Evolutionary conservation across 1,140 invertebrate species (phyloP).

Genomic region (Habropoda laboriosa): DNA sequence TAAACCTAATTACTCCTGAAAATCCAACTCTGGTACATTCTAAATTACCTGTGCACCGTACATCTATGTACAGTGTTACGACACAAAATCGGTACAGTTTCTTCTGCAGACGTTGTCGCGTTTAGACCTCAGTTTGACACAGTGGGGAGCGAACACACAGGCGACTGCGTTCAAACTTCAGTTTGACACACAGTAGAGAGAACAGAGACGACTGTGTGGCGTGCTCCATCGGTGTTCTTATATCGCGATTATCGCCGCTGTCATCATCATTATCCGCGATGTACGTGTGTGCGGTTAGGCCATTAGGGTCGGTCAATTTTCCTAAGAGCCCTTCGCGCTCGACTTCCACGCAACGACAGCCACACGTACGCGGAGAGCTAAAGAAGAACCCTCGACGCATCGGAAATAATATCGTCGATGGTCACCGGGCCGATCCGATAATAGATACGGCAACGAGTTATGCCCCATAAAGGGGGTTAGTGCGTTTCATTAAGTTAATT

Average conservation of each 20-base stretch:
- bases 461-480: not conserved
- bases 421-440: constrained; percentile 40
- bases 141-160: too few relatives aligned
- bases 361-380: not conserved
- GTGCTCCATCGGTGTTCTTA: constrained; percentile 46
- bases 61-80: too few relatives aligned
- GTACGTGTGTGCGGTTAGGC: constrained; percentile 47
- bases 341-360: constrained; percentile 52
- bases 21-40: too few relatives aligned
- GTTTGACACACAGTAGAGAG: not conserved
- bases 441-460: constrained; percentile 26
- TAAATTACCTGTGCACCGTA: too few relatives aligned
- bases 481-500: not conserved
- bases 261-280: constrained; percentile 65
- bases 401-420: constrained; percentile 52
- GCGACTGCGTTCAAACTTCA: not conserved
- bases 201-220: not conserved
- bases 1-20: too few relatives aligned
- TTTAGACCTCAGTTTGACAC: too few relatives aligned
- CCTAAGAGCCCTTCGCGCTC: constrained; percentile 63
- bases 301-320: constrained; percentile 72
- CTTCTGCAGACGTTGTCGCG: too few relatives aligned
- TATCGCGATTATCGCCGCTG: constrained; percentile 64
- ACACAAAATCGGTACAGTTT: too few relatives aligned
- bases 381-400: constrained; percentile 10